A percentile compares a stretch with the other conserved stretches of the same genome.
Conservation (phyloP, 2,888 invertebrate species). For the Erynnis tages region DNA sequence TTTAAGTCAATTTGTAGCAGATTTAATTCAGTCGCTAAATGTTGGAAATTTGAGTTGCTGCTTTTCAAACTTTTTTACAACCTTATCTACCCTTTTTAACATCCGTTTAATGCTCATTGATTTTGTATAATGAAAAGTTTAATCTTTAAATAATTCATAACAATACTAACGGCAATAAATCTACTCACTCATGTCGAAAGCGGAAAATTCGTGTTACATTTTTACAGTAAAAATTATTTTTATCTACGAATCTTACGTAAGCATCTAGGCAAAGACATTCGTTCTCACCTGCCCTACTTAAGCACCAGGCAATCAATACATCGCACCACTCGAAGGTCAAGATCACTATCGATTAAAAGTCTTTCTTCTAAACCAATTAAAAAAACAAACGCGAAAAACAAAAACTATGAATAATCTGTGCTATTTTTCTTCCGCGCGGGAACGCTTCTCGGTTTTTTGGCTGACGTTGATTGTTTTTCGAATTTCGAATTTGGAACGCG, state of each 20-base stretch:
- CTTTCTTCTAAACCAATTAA: background rate
- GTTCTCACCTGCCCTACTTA: constrained; percentile 53
- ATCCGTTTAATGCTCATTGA: too few species aligned
- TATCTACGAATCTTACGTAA: constrained; percentile 6
- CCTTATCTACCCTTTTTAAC: too few species aligned
- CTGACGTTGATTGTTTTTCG: constrained; percentile 16
- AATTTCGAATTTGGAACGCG: constrained; percentile 42
- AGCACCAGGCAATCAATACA: constrained; percentile 52
- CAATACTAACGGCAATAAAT: too few species aligned
- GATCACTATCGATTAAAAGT: constrained; percentile 41
- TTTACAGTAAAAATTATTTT: background rate
- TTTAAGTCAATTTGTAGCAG: background rate
- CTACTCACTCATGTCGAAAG: too few species aligned
- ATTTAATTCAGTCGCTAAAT: too few species aligned
- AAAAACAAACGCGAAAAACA: background rate
- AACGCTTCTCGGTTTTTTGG: constrained; percentile 4
- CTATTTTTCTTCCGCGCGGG: constrained; percentile 3
- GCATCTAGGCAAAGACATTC: background rate
- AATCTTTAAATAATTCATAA: too few species aligned
- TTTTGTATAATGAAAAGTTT: too few species aligned
- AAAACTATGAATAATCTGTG: background rate
- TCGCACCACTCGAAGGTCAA: constrained; percentile 57
- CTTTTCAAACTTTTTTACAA: too few species aligned
- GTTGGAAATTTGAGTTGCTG: too few species aligned
- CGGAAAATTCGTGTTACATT: too few species aligned